These are phyloP conservation scores for Hylomyscus alleni DNA, from an alignment of 2,797 vertebrate genomes.

Conservation along the genomic window DNA sequence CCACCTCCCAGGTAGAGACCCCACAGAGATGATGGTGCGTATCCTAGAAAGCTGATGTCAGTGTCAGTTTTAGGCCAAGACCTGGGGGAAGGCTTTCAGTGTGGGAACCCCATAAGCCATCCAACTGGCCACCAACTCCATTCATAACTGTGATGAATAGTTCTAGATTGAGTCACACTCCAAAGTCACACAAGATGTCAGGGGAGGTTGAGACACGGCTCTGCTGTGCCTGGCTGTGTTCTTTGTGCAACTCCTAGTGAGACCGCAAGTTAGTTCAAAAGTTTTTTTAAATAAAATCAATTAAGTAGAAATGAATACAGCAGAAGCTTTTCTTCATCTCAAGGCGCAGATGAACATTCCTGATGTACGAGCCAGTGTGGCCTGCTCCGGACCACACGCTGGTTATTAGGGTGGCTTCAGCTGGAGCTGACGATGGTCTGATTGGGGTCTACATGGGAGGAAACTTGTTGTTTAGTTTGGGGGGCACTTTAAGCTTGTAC, in stretches of 20 bases:
- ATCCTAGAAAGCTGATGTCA: neutral
- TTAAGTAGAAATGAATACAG: neutral
- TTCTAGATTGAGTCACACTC: rapidly evolving
- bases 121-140: neutral
- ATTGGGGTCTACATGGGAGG: neutral
- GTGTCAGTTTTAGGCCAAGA: neutral
- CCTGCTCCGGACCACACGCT: neutral
- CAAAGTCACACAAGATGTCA: rapidly evolving
- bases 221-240: rapidly evolving
- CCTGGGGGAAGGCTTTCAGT: neutral
- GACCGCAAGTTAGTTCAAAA: neutral
- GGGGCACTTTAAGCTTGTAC: neutral
- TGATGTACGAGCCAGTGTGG: neutral
- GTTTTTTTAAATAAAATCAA: neutral
- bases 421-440: too few relatives aligned
- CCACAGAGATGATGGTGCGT: neutral
- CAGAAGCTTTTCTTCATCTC: neutral
- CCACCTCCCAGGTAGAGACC: neutral
- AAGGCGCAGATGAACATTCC: neutral
- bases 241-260: neutral
- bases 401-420: too few relatives aligned
- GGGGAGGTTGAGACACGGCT: rapidly evolving
- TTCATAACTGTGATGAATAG: rapidly evolving
- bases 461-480: rapidly evolving
- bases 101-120: too few relatives aligned